Percentiles rank a stretch among this genome's conserved stretches.
These are phyloP conservation scores for Psilanteris sp. DNA, from an alignment of 1,140 invertebrate species.

Conservation along the genomic window DNA sequence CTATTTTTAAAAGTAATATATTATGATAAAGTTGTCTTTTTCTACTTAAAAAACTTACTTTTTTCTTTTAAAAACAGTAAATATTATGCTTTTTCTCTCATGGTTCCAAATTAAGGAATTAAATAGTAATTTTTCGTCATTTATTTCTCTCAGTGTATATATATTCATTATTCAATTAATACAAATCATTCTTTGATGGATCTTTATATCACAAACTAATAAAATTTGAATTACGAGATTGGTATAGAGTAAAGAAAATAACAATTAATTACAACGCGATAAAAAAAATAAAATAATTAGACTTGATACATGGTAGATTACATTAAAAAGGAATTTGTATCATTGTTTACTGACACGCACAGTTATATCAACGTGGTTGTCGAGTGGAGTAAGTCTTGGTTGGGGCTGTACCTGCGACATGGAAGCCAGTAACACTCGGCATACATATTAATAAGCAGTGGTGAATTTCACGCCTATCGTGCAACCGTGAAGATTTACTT, in stretches of 20 bases:
- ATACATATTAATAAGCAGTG: constrained; percentile 77
- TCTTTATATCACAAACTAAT: no score
- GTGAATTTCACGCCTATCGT: constrained; percentile 77
- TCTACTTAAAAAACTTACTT: no score
- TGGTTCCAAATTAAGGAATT: no score
- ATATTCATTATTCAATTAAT: no score
- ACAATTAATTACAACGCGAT: constrained; percentile 33
- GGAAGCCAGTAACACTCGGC: constrained; percentile 67
- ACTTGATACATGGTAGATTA: constrained; percentile 45
- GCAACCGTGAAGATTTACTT: constrained; percentile 76
- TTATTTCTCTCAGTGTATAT: no score
- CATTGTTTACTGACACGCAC: constrained; percentile 60
- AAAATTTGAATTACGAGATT: background rate
- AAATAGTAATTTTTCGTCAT: no score
- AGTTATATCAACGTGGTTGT: constrained; percentile 46
- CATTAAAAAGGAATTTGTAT: constrained; percentile 58
- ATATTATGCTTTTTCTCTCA: no score
- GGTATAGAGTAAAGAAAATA: constrained; percentile 14
- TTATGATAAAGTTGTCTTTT: no score
- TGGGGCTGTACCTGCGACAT: constrained; percentile 64
- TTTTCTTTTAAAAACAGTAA: no score
- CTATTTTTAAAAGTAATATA: no score
- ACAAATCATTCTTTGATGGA: no score
- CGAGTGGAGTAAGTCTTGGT: constrained; percentile 60
- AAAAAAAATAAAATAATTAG: constrained; percentile 47